Percentiles rank a stretch among this genome's conserved stretches.
phyloP scores from a whole-genome alignment of 2,888 invertebrate genomes.

The Xestia xanthographa region DNA sequence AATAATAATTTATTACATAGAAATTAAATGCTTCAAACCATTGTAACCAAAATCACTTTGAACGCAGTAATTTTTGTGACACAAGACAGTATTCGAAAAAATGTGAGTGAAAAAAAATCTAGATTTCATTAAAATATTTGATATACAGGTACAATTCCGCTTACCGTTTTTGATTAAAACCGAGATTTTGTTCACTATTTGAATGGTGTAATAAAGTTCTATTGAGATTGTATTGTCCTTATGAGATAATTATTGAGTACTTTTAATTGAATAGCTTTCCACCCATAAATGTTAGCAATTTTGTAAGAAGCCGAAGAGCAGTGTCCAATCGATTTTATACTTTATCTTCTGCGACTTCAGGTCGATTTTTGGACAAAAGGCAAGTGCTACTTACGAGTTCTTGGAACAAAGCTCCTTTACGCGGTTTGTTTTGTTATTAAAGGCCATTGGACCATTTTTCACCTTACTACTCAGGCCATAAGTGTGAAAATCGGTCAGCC shows the following conservation, averaged over 20 bases:
- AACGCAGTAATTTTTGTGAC: not conserved
- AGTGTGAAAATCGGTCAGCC: too few relatives aligned
- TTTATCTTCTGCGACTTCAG: rapidly evolving
- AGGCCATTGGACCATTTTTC: not conserved
- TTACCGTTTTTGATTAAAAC: not conserved
- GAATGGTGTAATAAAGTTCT: not conserved
- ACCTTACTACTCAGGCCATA: too few relatives aligned
- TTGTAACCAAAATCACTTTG: not conserved
- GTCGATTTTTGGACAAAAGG: not conserved
- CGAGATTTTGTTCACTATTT: constrained; percentile 10
- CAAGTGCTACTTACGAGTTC: not conserved
- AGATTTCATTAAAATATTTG: not conserved
- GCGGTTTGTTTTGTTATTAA: not conserved
- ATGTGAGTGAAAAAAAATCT: not conserved
- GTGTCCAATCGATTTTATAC: not conserved
- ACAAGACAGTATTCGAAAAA: not conserved
- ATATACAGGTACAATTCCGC: not conserved
- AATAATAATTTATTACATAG: not conserved
- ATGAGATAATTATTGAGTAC: constrained; percentile 49
- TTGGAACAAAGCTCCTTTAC: not conserved
- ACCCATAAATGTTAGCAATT: not conserved
- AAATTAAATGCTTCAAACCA: not conserved
- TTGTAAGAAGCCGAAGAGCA: not conserved
- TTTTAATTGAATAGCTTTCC: constrained; percentile 19
- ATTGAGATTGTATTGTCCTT: constrained; percentile 35